Evolutionary conservation across 2,113 vertebrate species (phyloP), one percentile per base, ranked within the genome.

Genomic region (Tragelaphus buxtoni): DNA sequence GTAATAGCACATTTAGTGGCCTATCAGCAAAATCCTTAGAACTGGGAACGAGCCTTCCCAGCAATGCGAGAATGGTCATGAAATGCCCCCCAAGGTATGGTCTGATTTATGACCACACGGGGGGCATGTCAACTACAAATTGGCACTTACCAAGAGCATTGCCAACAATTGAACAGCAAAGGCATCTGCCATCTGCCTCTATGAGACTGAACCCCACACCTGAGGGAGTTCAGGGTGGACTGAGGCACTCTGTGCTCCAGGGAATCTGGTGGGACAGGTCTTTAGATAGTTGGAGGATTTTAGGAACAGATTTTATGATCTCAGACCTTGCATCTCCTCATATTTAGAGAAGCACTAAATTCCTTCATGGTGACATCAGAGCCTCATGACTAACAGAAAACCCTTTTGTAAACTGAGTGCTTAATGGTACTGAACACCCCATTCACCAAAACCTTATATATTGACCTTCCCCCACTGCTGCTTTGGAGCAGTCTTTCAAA

Each of bases 21-120:
- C n/a, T 6, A 72, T 39, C 65, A 72, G n/a, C 18, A 72, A 39
- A 72, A 72, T 5, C n/a, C 35, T 72, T 72, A 72, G 65, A 72
- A 72, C 9, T 72, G n/a, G 65, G 65, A 72, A 72, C 65, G 5
- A 72, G 18, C 18, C 65, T 72, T 72, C 18, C 35, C n/a, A 72
- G 65, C 18, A 39, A 24, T 0, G 1, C 0, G 9, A 72, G 9
- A 72, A 39, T 72, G n/a, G 18, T 39, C 18, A 72, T 10, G 18
- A 39, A 39, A 22, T 39, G 35, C 9, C 35, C 65, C 65, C n/a
- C 18, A 39, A 72, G 65, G 0, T 39, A 39, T 72, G 65, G n/a
- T 39, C 65, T 22, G n/a, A 72, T 22, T 39, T 39, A 6, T 72
- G 65, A 39, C 65, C 9, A 0, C 35, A 39, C 39, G n/a, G 65